Evolutionary conservation across 2,888 invertebrate genomes (phyloP).

Genomic region (Pasiphila rectangulata): DNA sequence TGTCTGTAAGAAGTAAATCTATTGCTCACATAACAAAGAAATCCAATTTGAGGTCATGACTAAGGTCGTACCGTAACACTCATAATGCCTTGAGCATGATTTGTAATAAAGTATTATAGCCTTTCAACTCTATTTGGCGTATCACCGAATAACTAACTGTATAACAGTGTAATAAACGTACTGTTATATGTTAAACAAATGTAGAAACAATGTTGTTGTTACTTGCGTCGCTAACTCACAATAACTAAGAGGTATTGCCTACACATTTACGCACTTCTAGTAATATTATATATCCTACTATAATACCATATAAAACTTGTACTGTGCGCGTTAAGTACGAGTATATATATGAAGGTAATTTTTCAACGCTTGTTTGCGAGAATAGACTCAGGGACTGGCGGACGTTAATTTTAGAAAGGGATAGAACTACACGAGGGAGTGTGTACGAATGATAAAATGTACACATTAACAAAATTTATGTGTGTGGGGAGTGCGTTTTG

Average conservation of each 20-base stretch:
- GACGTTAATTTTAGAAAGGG: slow-evolving; percentile 65
- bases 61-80: slow-evolving; percentile 10
- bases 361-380: slow-evolving; percentile 56
- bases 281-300: slow-evolving; percentile 46
- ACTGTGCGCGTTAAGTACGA: slow-evolving; percentile 14
- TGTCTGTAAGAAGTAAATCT: slow-evolving; percentile 13
- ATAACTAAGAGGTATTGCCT: slow-evolving; percentile 46
- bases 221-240: slow-evolving; percentile 39
- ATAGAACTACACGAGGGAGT: slow-evolving; percentile 43
- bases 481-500: slow-evolving; percentile 45
- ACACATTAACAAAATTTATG: slow-evolving; percentile 63
- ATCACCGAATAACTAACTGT: slow-evolving; percentile 6
- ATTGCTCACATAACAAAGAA: slow-evolving; percentile 19
- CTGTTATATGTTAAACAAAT: slow-evolving; percentile 26
- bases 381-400: slow-evolving; percentile 47
- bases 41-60: slow-evolving; percentile 21
- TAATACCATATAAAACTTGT: slow-evolving; percentile 27
- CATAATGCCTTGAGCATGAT: slow-evolving; percentile 14
- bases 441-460: slow-evolving; percentile 51
- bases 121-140: slow-evolving; percentile 3
- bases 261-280: slow-evolving; percentile 52
- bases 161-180: neutral
- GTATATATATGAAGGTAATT: slow-evolving; percentile 43
- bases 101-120: slow-evolving; percentile 12
- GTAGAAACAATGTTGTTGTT: slow-evolving; percentile 27